Base-by-base conservation (phyloP, 2,113 vertebrate genomes). In the Hypanus sabinus region DNA sequence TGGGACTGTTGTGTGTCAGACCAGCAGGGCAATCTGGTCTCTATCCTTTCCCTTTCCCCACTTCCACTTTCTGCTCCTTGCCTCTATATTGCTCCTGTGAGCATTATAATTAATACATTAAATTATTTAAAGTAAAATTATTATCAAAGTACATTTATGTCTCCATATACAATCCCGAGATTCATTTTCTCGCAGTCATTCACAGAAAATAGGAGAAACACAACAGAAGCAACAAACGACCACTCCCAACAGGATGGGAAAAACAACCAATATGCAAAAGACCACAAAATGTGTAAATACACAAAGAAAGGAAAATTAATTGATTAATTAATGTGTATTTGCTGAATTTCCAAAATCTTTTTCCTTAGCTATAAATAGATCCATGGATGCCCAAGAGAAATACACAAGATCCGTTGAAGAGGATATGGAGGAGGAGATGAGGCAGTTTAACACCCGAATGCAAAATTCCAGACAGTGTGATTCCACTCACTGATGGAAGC, bases 371-470 rank as follows among this genome's bases (percentile, higher is more conserved):
- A 24, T 7, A 94, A 94, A 94, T 95, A 99, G 98, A 94, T 97
- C 98, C 0, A 97, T 99, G 83, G 97, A 97, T 38, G 96, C 99
- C 94, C 98, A 99, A 95, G 98, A 99, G 95, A 98, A 96, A 95
- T 99, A 98, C 95, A 95, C 99, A 94, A 96, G 96, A 94, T 95
- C 97, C 36, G 94, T 96, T 76, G 96, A 96, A 94, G 97, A 96
- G 95, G 96, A 97, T 0, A 95, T 98, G 95, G 97, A 98, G 93
- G 98, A 98, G 94, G 98, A 99, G 96, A 95, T 97, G 94, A 98
- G 97, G 97, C 97, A 98, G 57, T 96, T 97, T 70, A 73, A 18
- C 36, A 30, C 70, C 10, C 20, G 0, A 9, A 7, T 4, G 38
- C 22, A 55, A 22, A 46, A 33, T 55, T 27, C 9, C 7, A 46